Evolutionary conservation across 2,113 vertebrate genomes (phyloP).

Genomic region (Illadopsis cleaveri): DNA sequence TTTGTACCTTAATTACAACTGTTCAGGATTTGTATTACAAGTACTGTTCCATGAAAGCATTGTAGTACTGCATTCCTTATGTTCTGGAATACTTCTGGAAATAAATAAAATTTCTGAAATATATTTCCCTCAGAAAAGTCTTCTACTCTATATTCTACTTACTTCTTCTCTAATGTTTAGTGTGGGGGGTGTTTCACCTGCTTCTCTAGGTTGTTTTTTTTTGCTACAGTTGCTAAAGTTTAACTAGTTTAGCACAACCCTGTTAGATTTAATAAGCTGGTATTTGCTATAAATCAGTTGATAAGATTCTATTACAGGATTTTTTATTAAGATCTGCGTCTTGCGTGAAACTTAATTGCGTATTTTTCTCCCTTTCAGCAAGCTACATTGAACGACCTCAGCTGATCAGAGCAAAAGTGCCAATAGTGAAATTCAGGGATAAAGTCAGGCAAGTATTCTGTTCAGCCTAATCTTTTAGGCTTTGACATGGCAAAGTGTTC

Average conservation of each 20-base stretch:
- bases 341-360: background rate
- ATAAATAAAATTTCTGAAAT: background rate
- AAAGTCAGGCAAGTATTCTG: constrained; percentile 85
- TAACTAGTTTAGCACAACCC: background rate
- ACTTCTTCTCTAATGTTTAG: background rate
- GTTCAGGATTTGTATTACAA: background rate
- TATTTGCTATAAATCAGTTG: background rate
- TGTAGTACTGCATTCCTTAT: background rate
- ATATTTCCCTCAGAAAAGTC: background rate
- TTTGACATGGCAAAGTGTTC: background rate
- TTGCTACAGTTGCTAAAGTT: background rate
- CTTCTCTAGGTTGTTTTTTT: background rate
- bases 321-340: background rate
- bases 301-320: background rate
- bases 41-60: background rate
- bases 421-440: constrained; percentile 94
- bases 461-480: background rate
- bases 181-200: background rate
- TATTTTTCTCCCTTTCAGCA: constrained; percentile 52
- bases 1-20: background rate
- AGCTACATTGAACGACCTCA: constrained; percentile 87
- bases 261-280: background rate
- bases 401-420: constrained; percentile 96
- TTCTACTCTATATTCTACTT: background rate
- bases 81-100: background rate